Conservation (phyloP, 2,113 vertebrate genomes). For the Arizona elegans region DNA sequence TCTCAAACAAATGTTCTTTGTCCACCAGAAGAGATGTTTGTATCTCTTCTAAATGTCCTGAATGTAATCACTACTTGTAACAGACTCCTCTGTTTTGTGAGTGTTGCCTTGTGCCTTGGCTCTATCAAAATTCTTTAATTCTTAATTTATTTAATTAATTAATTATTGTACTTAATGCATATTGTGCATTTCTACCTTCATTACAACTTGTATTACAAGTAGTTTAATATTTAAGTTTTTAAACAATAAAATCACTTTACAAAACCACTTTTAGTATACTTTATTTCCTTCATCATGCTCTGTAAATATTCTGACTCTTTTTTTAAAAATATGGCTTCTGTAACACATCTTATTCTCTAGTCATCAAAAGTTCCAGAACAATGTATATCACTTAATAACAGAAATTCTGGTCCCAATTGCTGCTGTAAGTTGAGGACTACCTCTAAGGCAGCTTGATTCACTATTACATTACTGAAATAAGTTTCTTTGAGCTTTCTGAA, state of each 20-base stretch:
- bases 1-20: not conserved
- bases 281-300: not conserved
- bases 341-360: not conserved
- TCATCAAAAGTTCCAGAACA: fast-evolving
- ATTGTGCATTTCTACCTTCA: not conserved
- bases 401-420: not conserved
- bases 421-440: not conserved
- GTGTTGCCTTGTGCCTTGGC: not conserved
- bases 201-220: not conserved
- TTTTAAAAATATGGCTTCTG: not conserved
- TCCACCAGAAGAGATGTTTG: not conserved
- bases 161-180: not conserved
- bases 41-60: not conserved
- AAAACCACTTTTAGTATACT: not conserved
- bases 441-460: not conserved
- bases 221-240: not conserved
- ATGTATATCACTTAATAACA: not conserved
- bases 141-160: not conserved
- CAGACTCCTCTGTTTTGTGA: not conserved
- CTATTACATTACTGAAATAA: not conserved
- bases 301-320: not conserved
- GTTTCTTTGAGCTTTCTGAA: not conserved
- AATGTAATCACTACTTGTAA: not conserved
- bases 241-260: not conserved
- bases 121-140: not conserved